Base-by-base conservation (phyloP, 1,140 invertebrate genomes). In the Arctopsyche grandis region DNA sequence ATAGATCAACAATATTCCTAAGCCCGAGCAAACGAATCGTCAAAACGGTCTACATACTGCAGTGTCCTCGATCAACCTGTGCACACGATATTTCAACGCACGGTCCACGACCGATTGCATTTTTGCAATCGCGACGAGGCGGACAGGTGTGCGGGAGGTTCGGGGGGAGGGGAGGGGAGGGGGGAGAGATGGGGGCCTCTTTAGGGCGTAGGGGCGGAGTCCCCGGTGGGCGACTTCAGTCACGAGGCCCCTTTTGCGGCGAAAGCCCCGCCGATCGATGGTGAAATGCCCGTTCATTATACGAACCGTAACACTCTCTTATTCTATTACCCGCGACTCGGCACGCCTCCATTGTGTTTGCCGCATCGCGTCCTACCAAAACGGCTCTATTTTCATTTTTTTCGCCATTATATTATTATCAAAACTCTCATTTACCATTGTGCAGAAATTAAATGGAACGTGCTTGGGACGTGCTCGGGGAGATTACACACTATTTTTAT, bases 261-360 rank as follows among this genome's bases (percentile, higher is more conserved):
- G 73, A 75, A 74, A 75, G 48, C 48, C 26, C 73, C 70, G 70
- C 43, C 46, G 44, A n/a, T 7, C 16, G 9, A 58, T 63, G 74
- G 74, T 63, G 74, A 76, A 76, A 76, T 76, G 74, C 56, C 74
- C 56, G 74, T 76, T 58, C 46, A 76, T 76, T 76, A 76, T 76
- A 14, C 74, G 74, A 76, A 63, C 74, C 74, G 56, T 76, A 76
- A 76, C 74, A 76, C 74, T 76, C 74, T 76, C 74, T 76, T 76
- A 76, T 76, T 76, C 74, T 76, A 76, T 76, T 76, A 76, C 74
- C 26, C 56, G 74, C 56, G 63, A 66, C 4, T 43, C 24, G 24
- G 26, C 46, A 76, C 74, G 74, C 74, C 74, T 26, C 74, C 74
- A 63, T 76, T 63, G 74, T 76, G 74, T 24, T 52, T 3, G 10